phyloP scores from a whole-genome alignment of 2,888 invertebrate species.

The Athalia circularis region DNA sequence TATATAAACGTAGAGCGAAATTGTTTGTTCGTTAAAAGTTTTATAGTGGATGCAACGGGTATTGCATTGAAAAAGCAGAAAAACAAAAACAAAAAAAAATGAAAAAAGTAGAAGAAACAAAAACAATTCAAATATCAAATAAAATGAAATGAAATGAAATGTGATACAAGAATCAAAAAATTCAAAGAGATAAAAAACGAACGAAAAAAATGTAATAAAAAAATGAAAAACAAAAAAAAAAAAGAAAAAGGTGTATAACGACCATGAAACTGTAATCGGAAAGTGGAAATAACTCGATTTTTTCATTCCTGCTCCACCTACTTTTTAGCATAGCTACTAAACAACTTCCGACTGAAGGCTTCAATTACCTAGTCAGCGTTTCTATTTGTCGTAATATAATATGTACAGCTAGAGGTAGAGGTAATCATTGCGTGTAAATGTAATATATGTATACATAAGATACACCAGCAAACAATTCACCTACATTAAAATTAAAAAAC shows the following conservation, averaged over 20 bases:
- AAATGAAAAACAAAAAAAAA: too few species aligned
- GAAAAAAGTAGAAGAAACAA: not conserved
- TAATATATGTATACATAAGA: not conserved
- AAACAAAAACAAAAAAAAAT: not conserved
- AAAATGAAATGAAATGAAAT: too few species aligned
- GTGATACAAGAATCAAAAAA: too few species aligned
- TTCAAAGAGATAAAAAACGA: too few species aligned
- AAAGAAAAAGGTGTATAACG: too few species aligned
- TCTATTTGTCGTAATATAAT: conserved; percentile 13
- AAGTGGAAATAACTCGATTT: too few species aligned
- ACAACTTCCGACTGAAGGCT: conserved; percentile 24
- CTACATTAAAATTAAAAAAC: not conserved
- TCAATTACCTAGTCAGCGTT: conserved; percentile 11
- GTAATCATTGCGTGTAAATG: not conserved
- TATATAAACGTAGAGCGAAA: not conserved
- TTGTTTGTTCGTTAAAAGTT: conserved; percentile 6
- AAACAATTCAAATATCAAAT: not conserved
- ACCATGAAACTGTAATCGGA: too few species aligned
- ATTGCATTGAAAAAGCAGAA: not conserved
- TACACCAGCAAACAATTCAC: not conserved
- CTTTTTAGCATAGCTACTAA: not conserved
- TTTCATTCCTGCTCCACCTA: too few species aligned
- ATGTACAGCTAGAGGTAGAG: not conserved
- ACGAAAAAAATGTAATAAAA: too few species aligned
- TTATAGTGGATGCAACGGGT: not conserved